These are phyloP conservation scores for Anniella stebbinsi DNA, from an alignment of 2,797 vertebrate species.

Conservation along the genomic window DNA sequence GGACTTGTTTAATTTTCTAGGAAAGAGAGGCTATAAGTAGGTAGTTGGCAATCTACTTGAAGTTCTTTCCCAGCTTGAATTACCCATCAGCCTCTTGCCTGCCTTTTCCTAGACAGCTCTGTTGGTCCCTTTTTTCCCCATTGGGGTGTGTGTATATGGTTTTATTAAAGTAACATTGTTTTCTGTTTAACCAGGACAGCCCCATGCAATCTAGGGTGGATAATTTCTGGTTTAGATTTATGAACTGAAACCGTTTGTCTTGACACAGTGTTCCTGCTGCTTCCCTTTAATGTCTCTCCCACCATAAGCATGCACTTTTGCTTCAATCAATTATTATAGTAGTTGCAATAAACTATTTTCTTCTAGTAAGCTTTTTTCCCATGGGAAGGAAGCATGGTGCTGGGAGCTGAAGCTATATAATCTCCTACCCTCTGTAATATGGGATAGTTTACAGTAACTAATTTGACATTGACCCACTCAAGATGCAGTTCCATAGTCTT, in stretches of 20 bases:
- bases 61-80: slow-evolving; percentile 14
- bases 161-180: slow-evolving; percentile 52
- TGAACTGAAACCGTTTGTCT: slow-evolving; percentile 35
- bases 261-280: slow-evolving; percentile 57
- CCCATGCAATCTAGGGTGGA: slow-evolving; percentile 53
- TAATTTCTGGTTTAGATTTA: slow-evolving; percentile 32
- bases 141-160: slow-evolving; percentile 23
- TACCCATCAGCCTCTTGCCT: not conserved
- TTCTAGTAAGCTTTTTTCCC: slow-evolving; percentile 66
- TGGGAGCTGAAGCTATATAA: slow-evolving; percentile 33
- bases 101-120: slow-evolving; percentile 31
- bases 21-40: slow-evolving; percentile 15
- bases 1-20: not conserved
- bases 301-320: slow-evolving; percentile 73
- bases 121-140: slow-evolving; percentile 20
- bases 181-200: slow-evolving; percentile 61
- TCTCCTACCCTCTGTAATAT: slow-evolving; percentile 19
- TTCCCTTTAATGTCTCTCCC: slow-evolving; percentile 59
- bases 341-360: slow-evolving; percentile 75
- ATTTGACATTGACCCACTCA: slow-evolving; percentile 17
- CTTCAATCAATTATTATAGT: slow-evolving; percentile 79
- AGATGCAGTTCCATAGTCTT: not conserved
- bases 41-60: slow-evolving; percentile 7
- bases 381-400: slow-evolving; percentile 38
- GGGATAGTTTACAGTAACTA: slow-evolving; percentile 34